phyloP scores from a whole-genome alignment of 1,140 invertebrate species.

The Bombus picipes region DNA sequence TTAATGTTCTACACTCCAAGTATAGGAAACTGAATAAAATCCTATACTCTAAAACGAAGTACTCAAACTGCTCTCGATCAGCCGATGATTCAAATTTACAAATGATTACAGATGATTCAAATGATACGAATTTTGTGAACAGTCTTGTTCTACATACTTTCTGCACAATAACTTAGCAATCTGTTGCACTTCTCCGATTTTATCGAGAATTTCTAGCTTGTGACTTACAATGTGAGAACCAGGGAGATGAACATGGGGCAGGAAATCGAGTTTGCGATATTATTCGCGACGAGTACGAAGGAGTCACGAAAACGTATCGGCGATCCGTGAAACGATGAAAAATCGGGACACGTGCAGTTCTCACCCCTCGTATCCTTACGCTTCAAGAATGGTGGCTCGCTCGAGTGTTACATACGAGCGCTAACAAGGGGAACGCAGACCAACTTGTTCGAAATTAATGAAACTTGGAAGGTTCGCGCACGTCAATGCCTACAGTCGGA shows the following conservation, averaged over 20 bases:
- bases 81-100: too few species aligned
- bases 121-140: too few species aligned
- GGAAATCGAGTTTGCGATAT: constrained; percentile 31
- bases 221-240: constrained; percentile 22
- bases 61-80: too few species aligned
- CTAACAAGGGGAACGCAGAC: not conserved
- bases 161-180: too few species aligned
- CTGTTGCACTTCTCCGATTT: too few species aligned
- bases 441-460: not conserved
- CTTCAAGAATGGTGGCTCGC: not conserved
- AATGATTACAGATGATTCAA: too few species aligned
- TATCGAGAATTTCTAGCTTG: not conserved
- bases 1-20: too few species aligned
- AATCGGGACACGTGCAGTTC: constrained; percentile 49
- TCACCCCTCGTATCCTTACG: constrained; percentile 11
- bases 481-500: not conserved
- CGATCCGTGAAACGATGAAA: constrained; percentile 54
- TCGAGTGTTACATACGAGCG: not conserved
- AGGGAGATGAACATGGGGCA: not conserved
- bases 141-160: too few species aligned
- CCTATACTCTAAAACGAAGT: too few species aligned
- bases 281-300: constrained; percentile 47
- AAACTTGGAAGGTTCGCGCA: not conserved
- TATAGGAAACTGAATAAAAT: too few species aligned
- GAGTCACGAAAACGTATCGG: constrained; percentile 32